Evolutionary conservation across 2,113 vertebrate species (phyloP).

Genomic region (Triplophysa siluroides): DNA sequence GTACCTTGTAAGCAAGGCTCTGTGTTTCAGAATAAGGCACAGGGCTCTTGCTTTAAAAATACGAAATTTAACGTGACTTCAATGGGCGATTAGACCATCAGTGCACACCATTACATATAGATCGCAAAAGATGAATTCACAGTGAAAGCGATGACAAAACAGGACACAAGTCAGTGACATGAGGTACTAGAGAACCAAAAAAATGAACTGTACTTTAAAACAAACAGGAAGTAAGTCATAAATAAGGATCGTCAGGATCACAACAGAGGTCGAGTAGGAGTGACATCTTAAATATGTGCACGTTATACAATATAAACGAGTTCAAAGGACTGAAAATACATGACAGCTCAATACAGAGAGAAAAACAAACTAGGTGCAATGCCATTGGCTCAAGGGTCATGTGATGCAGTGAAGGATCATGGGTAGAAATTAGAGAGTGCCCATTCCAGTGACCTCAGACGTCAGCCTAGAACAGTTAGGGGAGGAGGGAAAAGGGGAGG

Average conservation of each 20-base stretch:
- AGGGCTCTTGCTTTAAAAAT: background rate
- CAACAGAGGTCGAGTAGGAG: conserved; percentile 51
- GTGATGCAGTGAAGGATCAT: conserved; percentile 76
- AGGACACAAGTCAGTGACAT: conserved; percentile 46
- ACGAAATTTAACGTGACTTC: background rate
- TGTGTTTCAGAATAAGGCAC: conserved; percentile 22
- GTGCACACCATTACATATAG: conserved; percentile 40
- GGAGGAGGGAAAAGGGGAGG: conserved; percentile 54
- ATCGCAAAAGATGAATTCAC: conserved; percentile 44
- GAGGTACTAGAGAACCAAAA: conserved; percentile 67
- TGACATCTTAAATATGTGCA: conserved; percentile 60
- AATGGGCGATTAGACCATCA: conserved; percentile 11
- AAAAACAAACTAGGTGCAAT: conserved; percentile 70
- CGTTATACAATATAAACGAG: conserved; percentile 62
- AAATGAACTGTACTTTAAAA: conserved; percentile 62
- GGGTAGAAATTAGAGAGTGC: conserved; percentile 85
- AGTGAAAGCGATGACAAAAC: conserved; percentile 45
- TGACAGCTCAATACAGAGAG: conserved; percentile 59
- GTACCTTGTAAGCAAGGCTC: conserved; percentile 27
- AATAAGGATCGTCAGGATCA: conserved; percentile 55
- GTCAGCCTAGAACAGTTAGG: conserved; percentile 90
- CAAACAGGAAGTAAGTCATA: conserved; percentile 37
- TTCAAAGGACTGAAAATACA: conserved; percentile 66
- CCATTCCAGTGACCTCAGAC: conserved; percentile 98
- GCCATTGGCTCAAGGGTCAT: conserved; percentile 78